These are phyloP conservation scores for Subanguina moxae DNA, from an alignment of 1,140 invertebrate species.

Conservation along the genomic window DNA sequence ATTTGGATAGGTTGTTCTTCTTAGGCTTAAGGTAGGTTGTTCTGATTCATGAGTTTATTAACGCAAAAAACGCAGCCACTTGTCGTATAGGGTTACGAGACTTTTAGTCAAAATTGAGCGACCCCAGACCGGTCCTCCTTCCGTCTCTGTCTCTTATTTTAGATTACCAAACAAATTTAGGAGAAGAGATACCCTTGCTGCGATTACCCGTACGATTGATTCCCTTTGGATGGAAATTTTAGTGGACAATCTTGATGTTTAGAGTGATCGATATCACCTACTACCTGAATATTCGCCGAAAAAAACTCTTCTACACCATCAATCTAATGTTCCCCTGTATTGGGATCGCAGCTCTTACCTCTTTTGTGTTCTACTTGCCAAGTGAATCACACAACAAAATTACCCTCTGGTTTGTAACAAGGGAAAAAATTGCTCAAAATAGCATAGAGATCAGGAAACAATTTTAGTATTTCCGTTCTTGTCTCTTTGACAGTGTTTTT, in stretches of 20 bases:
- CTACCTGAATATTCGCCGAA: conserved; percentile 89
- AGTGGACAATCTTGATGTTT: conserved; percentile 27
- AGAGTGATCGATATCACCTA: conserved; percentile 90
- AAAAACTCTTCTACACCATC: conserved; percentile 96
- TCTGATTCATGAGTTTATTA: no score
- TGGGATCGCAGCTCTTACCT: conserved; percentile 72
- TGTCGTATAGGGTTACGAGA: no score
- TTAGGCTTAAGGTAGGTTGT: no score
- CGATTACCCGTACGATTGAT: conserved; percentile 83
- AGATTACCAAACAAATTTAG: conserved; percentile 16
- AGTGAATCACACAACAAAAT: conserved; percentile 72
- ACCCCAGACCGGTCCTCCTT: no score
- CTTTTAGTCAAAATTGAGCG: no score
- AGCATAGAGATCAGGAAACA: no score
- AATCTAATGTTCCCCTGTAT: conserved; percentile 62
- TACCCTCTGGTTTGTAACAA: conserved; percentile 31
- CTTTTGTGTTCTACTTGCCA: conserved; percentile 65
- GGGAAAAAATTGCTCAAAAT: no score
- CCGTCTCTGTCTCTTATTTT: no score
- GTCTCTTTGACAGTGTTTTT: conserved; percentile 96
- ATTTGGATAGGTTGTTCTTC: no score
- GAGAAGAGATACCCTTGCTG: conserved; percentile 68
- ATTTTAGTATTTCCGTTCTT: conserved; percentile 47
- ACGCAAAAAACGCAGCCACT: no score
- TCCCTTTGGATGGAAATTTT: conserved; percentile 77